These are phyloP conservation scores for Amphipyra berbera DNA, from an alignment of 2,888 invertebrate genomes.

Conservation along the genomic window DNA sequence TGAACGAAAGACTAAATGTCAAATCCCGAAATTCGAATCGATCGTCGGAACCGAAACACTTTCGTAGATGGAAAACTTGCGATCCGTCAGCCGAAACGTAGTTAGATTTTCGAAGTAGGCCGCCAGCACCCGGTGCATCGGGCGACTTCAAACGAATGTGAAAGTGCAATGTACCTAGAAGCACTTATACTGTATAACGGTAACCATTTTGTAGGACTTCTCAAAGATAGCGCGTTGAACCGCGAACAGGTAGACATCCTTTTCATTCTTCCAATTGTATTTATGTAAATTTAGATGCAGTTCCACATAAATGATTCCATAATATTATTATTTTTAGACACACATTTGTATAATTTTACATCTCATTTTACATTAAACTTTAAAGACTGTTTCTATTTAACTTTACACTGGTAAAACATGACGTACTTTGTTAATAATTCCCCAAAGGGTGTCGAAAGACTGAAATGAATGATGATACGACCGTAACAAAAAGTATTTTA, in stretches of 20 bases:
- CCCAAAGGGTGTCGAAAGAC: no score
- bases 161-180: constrained; percentile 19
- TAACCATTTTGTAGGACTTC: constrained; percentile 1
- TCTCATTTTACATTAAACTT: background rate
- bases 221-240: constrained; percentile 28
- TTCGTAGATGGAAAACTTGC: no score
- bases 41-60: no score
- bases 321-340: background rate
- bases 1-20: no score
- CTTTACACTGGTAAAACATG: no score
- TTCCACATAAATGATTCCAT: background rate
- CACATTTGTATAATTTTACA: background rate
- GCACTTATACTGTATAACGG: constrained; percentile 22
- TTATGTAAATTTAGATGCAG: background rate
- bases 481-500: no score
- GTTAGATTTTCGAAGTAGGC: no score
- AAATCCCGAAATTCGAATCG: no score
- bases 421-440: no score
- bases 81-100: no score
- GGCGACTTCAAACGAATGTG: background rate
- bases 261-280: background rate
- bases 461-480: no score
- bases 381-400: no score
- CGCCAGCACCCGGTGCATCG: constrained; percentile 11
- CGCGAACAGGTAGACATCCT: constrained; percentile 2